These are phyloP conservation scores for Belonocnema kinseyi DNA, from an alignment of 1,140 invertebrate species.

Conservation along the genomic window DNA sequence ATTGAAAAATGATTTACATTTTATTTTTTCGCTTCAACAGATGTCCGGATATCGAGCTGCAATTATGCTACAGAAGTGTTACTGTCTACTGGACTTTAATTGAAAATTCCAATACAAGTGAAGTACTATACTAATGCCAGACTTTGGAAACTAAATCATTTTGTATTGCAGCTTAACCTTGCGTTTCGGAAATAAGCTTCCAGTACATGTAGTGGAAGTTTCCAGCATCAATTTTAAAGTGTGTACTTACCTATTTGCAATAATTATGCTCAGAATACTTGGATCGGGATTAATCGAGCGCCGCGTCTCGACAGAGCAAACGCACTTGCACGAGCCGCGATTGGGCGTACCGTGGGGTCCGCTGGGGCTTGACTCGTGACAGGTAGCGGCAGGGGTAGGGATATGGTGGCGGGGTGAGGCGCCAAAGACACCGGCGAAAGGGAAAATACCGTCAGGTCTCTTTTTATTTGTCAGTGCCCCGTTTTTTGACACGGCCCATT, in stretches of 20 bases:
- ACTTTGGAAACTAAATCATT: no score
- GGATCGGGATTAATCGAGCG: slow-evolving; percentile 8
- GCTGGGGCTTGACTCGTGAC: slow-evolving; percentile 25
- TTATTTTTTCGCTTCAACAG: no score
- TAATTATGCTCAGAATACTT: neutral
- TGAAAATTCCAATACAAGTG: no score
- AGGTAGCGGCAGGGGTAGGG: slow-evolving; percentile 39
- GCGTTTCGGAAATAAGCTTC: no score
- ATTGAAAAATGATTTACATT: no score
- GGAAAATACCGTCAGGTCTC: slow-evolving; percentile 66
- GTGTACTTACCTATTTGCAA: neutral
- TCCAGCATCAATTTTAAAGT: no score
- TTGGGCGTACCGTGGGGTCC: neutral
- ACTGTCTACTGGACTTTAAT: no score
- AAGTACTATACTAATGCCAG: no score
- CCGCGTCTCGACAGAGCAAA: slow-evolving; percentile 10
- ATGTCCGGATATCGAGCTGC: no score
- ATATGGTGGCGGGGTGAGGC: slow-evolving; percentile 51
- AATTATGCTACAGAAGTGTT: no score
- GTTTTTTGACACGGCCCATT: slow-evolving; percentile 70
- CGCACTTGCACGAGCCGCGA: slow-evolving; percentile 11
- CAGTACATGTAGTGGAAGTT: no score
- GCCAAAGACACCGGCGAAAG: slow-evolving; percentile 66
- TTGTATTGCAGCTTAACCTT: no score
- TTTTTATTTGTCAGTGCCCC: slow-evolving; percentile 64